Percentiles rank a stretch among this genome's conserved stretches.
Evolutionary conservation across 2,888 invertebrate genomes (phyloP).

Genomic region (Lamellibrachia satsuma): DNA sequence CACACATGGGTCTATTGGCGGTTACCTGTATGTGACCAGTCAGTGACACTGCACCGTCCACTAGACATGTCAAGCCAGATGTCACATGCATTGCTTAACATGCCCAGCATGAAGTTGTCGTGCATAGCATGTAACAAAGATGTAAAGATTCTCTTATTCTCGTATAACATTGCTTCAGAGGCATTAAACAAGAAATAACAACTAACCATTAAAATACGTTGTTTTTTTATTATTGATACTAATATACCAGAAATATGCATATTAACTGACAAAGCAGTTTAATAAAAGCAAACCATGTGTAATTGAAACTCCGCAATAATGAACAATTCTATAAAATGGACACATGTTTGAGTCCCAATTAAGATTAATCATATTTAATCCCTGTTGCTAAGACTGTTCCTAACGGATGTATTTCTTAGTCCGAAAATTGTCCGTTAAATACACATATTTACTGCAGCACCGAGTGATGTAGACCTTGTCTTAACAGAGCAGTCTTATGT

Average conservation of each 20-base stretch:
- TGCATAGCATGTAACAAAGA: neutral
- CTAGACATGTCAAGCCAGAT: neutral
- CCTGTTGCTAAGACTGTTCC: too few species aligned
- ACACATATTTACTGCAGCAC: neutral
- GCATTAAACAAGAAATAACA: neutral
- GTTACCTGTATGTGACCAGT: neutral
- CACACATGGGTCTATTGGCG: neutral
- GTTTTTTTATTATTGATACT: neutral
- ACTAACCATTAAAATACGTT: neutral
- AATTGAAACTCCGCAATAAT: too few species aligned
- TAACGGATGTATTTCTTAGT: neutral
- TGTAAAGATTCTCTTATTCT: neutral
- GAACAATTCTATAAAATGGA: too few species aligned
- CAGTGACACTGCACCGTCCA: neutral
- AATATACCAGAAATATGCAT: neutral
- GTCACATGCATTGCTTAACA: neutral
- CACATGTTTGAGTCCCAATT: too few species aligned
- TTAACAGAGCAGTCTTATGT: neutral
- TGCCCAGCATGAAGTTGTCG: neutral
- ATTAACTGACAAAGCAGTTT: neutral
- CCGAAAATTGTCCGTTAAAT: neutral
- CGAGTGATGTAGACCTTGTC: neutral
- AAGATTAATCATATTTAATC: neutral
- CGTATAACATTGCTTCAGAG: neutral
- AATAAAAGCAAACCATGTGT: too few species aligned